Evolutionary conservation across 2,113 vertebrate genomes (phyloP).

Genomic region (Protobothrops flavoviridis): DNA sequence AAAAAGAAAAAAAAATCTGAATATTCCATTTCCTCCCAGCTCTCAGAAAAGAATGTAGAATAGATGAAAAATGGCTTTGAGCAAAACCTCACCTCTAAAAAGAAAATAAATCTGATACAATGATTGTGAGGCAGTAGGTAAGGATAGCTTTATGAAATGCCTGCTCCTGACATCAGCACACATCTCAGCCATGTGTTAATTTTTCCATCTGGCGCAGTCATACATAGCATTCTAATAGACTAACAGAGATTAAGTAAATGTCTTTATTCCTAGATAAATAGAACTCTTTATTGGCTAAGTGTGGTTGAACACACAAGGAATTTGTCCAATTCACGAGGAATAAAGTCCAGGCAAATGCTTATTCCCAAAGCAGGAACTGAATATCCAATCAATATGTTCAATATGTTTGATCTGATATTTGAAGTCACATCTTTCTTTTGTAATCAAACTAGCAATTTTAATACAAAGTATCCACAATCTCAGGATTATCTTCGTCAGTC

Average conservation of each 20-base stretch:
- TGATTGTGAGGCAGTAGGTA: not conserved
- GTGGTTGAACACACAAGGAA: no score
- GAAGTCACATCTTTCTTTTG: not conserved
- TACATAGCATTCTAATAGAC: not conserved
- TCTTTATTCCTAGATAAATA: not conserved
- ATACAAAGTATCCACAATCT: not conserved
- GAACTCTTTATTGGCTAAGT: no score
- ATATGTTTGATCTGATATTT: not conserved
- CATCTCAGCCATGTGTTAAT: not conserved
- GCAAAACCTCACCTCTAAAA: not conserved
- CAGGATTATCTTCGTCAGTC: not conserved
- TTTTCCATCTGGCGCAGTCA: not conserved
- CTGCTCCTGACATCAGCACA: not conserved
- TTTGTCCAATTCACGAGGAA: no score
- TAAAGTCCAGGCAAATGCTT: not conserved
- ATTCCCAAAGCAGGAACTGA: not conserved
- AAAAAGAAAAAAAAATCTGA: not conserved
- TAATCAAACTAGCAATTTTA: not conserved
- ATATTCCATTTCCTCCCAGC: not conserved
- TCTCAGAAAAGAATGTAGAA: not conserved
- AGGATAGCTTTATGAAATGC: not conserved
- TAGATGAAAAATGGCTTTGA: not conserved
- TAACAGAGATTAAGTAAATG: not conserved
- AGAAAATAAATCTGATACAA: not conserved
- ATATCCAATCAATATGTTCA: not conserved